Base-by-base conservation (phyloP, 2,797 vertebrate genomes). In the Acanthiza pusilla region DNA sequence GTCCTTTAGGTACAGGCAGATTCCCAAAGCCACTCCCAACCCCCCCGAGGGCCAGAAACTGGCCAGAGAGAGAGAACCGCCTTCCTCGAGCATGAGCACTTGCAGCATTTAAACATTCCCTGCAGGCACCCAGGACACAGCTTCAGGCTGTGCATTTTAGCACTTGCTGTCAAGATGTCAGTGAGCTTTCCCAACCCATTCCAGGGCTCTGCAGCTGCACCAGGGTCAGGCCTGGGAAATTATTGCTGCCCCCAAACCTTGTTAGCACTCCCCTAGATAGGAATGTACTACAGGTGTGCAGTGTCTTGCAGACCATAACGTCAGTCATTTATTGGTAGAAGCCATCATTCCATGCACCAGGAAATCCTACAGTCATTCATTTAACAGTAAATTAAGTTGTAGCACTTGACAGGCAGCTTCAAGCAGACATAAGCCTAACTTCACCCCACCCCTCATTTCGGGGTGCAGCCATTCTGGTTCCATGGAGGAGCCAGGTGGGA, bases 251-350 rank as follows among this genome's bases (percentile, higher is more conserved):
- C 54, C 61, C 61, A 57, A 30, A 45, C 21, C 42, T 67, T n/a
- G 26, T 26, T 36, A 70, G 23, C 20, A 22, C 50, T 78, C 11
- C 8, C 15, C 48, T 82, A 38, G 16, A 68, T 0, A 94, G 54
- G 50, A 88, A 89, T 42, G 13, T 55, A 68, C 53, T 68, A 74
- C 76, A 88, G 66, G 47, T 61, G 42, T 62, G 85, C 75, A 55
- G 78, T 16, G n/a, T 80, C 88, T 78, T 30, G 71, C 29, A 45
- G 79, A 87, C 57, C 63, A 68, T 30, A 1, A 45, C 58, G 89
- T 72, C 83, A 83, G 66, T 73, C 43, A 22, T 95, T 97, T 96
- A 96, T 97, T 96, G 82, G 72, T 84, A 78, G 91, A 83, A 96
- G 66, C 51, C 89, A 53, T 82, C 85, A 34, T 60, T 89, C 89